Percentiles rank a stretch among this genome's conserved stretches.
These are phyloP conservation scores for Ondatra zibethicus DNA, from an alignment of 2,113 vertebrate genomes.

Conservation along the genomic window DNA sequence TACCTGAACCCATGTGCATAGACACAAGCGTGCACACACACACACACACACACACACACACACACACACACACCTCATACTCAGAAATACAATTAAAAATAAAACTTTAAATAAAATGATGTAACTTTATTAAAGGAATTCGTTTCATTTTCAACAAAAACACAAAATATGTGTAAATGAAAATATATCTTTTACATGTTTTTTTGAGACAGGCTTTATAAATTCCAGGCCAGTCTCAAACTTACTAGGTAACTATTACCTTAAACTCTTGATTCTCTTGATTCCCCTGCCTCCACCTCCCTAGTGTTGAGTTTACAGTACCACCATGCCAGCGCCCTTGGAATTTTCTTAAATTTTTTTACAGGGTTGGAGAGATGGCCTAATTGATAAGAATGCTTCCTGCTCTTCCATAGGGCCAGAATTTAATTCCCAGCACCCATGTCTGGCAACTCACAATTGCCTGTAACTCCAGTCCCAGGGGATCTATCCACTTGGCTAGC, in stretches of 20 bases:
- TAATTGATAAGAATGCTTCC: not conserved
- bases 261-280: not conserved
- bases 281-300: too few species aligned
- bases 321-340: not conserved
- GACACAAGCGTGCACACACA: not conserved
- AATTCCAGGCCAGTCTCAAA: not conserved
- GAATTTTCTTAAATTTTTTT: not conserved
- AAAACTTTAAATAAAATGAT: not conserved
- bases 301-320: too few species aligned
- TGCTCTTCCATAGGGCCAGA: not conserved
- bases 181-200: not conserved
- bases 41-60: not conserved
- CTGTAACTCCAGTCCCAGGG: not conserved
- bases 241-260: not conserved
- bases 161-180: not conserved
- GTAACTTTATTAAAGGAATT: not conserved
- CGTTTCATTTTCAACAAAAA: not conserved
- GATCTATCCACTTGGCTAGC: not conserved
- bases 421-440: not conserved
- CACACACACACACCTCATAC: too few species aligned
- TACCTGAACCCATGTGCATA: not conserved
- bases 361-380: not conserved
- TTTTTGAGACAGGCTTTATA: not conserved
- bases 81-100: not conserved
- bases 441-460: not conserved